phyloP scores from a whole-genome alignment of 2,888 invertebrate genomes.

The Parnassius orleans region DNA sequence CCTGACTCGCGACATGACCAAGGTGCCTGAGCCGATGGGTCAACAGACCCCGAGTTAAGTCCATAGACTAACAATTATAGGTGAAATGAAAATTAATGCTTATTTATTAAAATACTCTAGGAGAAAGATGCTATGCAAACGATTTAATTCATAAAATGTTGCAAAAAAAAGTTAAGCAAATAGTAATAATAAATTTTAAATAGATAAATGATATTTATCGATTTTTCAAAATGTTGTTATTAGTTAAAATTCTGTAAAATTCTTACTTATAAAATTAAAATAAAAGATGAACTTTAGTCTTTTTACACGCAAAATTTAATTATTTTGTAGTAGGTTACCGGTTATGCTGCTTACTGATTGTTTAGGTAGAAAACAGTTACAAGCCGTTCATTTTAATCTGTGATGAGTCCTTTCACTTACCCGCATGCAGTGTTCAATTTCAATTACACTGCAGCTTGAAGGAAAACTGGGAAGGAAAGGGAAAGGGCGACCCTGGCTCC shows the following conservation, averaged over 20 bases:
- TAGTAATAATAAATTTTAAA: no score
- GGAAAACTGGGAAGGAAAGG: constrained; percentile 57
- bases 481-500: constrained; percentile 33
- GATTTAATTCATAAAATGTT: no score
- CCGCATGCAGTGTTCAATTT: constrained; percentile 76
- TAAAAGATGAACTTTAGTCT: no score
- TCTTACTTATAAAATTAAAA: no score
- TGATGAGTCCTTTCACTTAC: constrained; percentile 72
- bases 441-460: constrained; percentile 72
- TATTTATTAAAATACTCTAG: neutral
- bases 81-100: neutral
- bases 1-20: constrained; percentile 28
- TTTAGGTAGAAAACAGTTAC: neutral
- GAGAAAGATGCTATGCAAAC: neutral
- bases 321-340: no score
- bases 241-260: no score
- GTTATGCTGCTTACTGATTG: neutral
- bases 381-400: constrained; percentile 41
- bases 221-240: no score
- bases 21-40: constrained; percentile 28
- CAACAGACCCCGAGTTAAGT: constrained; percentile 17
- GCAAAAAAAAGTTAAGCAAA: no score
- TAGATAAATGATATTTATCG: no score
- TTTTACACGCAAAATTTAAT: no score
- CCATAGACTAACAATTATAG: constrained; percentile 5